Base-by-base conservation (phyloP, 2,888 invertebrate genomes). In the Callimorpha dominula region DNA sequence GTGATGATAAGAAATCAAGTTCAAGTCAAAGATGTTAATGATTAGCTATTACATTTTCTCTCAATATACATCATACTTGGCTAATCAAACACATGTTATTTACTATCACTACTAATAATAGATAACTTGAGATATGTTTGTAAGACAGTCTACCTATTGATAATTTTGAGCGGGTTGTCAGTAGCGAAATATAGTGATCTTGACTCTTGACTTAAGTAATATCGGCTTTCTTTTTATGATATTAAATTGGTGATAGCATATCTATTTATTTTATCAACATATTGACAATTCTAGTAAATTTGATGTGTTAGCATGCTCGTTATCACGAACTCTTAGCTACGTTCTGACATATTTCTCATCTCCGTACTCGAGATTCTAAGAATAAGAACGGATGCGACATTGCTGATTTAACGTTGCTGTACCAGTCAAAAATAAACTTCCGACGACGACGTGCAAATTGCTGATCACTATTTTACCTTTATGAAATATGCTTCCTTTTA, bases 351-450 rank as follows among this genome's bases (percentile, higher is more conserved):
- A 68, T 71, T 67, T 64, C 70, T 76, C 76, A 81, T 83, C 80
- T 74, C 64, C 15, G 17, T 57, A 77, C 76, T 75, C 68, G 67
- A 74, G 65, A 43, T 68, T 75, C 72, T 52, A 67, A 64, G 76
- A 78, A 79, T 72, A 74, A 31, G 68, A 76, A 65, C 75, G 75
- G 74, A 76, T 77, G 77, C 68, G 60, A 70, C 74, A 73, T 70
- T 78, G 62, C 70, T 73, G 42, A 69, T 42, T 60, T 31, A 14
- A 31, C 5, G 5, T 11, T 20, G 31, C 57, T 12, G 60, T 60
- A 60, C 31, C 31, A 60, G 31, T 11, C 8, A 8, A 54, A n/a
- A 54, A 20, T 60, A 60, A 31, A 60, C 57, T 14, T 31, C 14
- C 60, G 14, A 31, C 5, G 14, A 31, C 5, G 60, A 60, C 14